Percentiles rank a stretch among this genome's conserved stretches.
Evolutionary conservation across 2,113 vertebrate species (phyloP).

Genomic region (Australoheros scitulus): DNA sequence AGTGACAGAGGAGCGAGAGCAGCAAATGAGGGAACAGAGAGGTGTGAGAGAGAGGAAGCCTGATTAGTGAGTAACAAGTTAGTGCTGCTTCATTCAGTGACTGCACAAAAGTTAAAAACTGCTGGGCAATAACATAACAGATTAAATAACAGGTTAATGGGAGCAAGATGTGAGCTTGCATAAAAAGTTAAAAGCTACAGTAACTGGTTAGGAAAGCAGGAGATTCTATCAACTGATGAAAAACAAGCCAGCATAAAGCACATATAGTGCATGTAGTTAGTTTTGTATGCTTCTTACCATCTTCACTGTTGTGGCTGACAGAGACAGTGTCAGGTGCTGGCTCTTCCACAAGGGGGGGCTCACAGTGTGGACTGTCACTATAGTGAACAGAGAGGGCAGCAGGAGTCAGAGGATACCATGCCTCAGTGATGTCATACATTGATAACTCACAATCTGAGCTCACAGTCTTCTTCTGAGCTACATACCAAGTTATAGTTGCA

Average conservation of each 20-base stretch:
- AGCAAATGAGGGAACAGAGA: neutral
- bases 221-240: slow-evolving; percentile 13
- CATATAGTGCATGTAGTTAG: neutral
- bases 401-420: slow-evolving; percentile 12
- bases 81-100: slow-evolving; percentile 48
- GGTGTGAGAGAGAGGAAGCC: slow-evolving; percentile 30
- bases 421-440: neutral
- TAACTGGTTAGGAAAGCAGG: slow-evolving; percentile 24
- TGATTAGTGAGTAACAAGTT: slow-evolving; percentile 71
- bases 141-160: slow-evolving; percentile 4
- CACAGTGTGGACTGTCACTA: slow-evolving; percentile 93
- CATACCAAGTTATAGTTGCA: neutral
- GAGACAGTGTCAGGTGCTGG: slow-evolving; percentile 84
- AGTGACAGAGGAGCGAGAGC: slow-evolving; percentile 28
- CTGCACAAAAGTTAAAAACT: slow-evolving; percentile 22
- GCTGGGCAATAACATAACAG: slow-evolving; percentile 32
- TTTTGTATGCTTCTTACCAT: slow-evolving; percentile 80
- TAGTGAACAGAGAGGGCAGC: slow-evolving; percentile 55
- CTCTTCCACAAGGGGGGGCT: slow-evolving; percentile 90
- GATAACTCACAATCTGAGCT: slow-evolving; percentile 37
- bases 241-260: neutral
- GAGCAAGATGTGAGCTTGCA: slow-evolving; percentile 38
- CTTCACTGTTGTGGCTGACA: slow-evolving; percentile 91
- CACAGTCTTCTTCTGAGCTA: neutral
- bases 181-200: slow-evolving; percentile 19